phyloP scores from a whole-genome alignment of 2,113 vertebrate species.

The Lampris incognitus region DNA sequence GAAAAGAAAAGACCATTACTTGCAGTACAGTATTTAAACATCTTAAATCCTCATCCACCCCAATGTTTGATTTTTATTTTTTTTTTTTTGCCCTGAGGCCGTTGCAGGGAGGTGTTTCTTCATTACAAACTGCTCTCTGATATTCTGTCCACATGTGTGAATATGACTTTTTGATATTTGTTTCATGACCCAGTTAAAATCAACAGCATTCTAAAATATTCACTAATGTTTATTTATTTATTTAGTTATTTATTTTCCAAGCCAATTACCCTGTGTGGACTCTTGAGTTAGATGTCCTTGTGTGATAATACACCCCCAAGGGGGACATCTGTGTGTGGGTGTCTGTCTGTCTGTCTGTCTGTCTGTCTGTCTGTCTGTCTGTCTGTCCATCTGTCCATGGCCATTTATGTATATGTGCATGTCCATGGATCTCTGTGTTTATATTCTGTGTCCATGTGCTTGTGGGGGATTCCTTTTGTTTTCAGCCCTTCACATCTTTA shows the following conservation, averaged over 20 bases:
- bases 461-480: too few relatives aligned
- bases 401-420: too few relatives aligned
- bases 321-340: not conserved
- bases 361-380: not conserved
- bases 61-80: not conserved
- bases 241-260: conserved; percentile 19
- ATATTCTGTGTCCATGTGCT: too few relatives aligned
- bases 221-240: conserved; percentile 63
- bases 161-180: not conserved
- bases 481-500: too few relatives aligned
- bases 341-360: conserved; percentile 3
- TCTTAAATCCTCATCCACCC: conserved; percentile 30
- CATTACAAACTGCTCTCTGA: conserved; percentile 7
- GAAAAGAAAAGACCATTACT: not conserved
- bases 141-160: conserved; percentile 4
- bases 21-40: not conserved
- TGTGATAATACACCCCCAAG: conserved; percentile 22
- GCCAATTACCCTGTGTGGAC: conserved; percentile 56
- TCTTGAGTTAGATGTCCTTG: conserved; percentile 43
- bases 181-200: conserved; percentile 51
- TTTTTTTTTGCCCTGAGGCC: conserved; percentile 27
- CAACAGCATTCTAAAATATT: conserved; percentile 58
- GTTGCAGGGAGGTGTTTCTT: conserved; percentile 32
- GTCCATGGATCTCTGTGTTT: too few relatives aligned
- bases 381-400: too few relatives aligned